These are phyloP conservation scores for Hippoglossus stenolepis DNA, from an alignment of 2,113 vertebrate species.

Conservation along the genomic window DNA sequence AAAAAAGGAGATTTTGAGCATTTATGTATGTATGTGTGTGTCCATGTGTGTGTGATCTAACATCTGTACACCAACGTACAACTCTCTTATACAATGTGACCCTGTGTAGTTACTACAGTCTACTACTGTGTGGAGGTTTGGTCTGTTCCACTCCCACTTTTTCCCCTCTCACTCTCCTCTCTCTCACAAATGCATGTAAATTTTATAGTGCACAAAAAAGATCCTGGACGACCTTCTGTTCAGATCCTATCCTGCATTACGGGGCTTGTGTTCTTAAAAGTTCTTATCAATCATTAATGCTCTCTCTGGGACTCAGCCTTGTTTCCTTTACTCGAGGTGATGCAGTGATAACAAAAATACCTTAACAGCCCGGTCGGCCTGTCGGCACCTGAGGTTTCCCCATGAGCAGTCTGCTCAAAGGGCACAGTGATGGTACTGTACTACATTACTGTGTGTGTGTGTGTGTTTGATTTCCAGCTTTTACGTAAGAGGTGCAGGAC, in stretches of 20 bases:
- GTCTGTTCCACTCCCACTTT: background rate
- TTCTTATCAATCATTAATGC: constrained; percentile 78
- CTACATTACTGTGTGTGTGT: background rate
- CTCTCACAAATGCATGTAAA: constrained; percentile 2
- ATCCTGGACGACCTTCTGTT: background rate
- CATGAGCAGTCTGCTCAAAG: constrained; percentile 45
- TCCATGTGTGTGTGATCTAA: constrained; percentile 4
- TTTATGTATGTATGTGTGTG: background rate
- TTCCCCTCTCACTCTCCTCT: background rate
- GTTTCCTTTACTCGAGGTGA: constrained; percentile 34
- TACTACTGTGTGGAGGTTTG: constrained; percentile 17
- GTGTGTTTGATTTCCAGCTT: constrained; percentile 9
- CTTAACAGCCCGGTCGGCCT: constrained; percentile 10
- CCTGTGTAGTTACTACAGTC: constrained; percentile 39
- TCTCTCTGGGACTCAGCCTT: constrained; percentile 52
- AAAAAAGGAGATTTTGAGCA: background rate
- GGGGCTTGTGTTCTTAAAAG: constrained; percentile 31
- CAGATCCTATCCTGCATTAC: background rate
- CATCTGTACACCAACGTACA: background rate
- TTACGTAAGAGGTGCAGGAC: background rate
- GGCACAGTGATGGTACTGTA: background rate
- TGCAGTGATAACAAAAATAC: constrained; percentile 63
- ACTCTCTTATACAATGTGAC: constrained; percentile 28
- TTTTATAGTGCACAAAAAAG: background rate
- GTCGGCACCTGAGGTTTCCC: background rate